Percentiles rank a stretch among this genome's conserved stretches.
phyloP scores from a whole-genome alignment of 2,113 vertebrate species.

The Nansenia antarctica region DNA sequence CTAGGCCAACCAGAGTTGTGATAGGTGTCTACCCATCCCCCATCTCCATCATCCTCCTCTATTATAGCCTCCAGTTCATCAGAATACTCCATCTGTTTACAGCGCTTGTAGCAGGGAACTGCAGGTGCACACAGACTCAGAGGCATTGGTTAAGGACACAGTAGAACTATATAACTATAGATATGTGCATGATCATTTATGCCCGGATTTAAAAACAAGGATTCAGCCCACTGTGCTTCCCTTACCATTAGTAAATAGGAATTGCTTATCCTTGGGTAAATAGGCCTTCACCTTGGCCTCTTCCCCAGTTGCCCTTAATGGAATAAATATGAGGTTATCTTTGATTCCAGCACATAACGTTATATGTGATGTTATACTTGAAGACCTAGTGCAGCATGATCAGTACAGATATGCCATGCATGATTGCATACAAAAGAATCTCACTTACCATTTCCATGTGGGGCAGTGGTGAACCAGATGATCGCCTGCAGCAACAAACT shows the following conservation, averaged over 20 bases:
- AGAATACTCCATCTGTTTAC: constrained; percentile 99
- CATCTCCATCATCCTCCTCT: constrained; percentile 98
- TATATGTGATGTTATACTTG: neutral
- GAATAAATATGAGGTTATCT: constrained; percentile 17
- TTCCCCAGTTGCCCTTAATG: constrained; percentile 89
- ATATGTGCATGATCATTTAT: neutral
- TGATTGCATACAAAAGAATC: neutral
- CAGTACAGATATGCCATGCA: neutral
- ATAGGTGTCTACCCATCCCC: constrained; percentile 98
- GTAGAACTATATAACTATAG: neutral
- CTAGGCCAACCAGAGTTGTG: constrained; percentile 86
- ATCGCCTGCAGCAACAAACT: constrained; percentile 96
- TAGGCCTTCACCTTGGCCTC: constrained; percentile 95
- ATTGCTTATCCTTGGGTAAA: constrained; percentile 92
- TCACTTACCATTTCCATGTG: constrained; percentile 98
- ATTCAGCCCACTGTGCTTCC: neutral
- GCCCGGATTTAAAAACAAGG: neutral
- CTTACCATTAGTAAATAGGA: constrained; percentile 96
- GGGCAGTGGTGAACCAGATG: constrained; percentile 98
- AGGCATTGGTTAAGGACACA: neutral
- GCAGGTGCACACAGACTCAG: neutral
- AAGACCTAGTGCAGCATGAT: neutral
- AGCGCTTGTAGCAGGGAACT: constrained; percentile 98
- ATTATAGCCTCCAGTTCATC: constrained; percentile 98
- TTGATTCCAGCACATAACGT: neutral